Conservation (phyloP, 2,113 vertebrate genomes). For the Ophiodon elongatus region DNA sequence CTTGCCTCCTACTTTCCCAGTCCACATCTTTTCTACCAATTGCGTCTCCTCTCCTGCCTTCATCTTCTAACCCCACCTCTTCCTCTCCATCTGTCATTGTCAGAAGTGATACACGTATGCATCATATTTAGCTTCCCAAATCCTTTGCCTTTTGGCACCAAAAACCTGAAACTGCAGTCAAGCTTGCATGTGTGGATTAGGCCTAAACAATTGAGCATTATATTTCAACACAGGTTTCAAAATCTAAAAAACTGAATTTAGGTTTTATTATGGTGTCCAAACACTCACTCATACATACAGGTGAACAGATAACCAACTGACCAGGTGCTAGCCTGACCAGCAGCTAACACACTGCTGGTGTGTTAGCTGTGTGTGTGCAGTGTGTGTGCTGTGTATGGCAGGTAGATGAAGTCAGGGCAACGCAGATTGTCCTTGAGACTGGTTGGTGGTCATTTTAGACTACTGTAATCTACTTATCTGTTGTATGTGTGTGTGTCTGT, state of each 20-base stretch:
- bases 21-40: background rate
- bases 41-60: background rate
- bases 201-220: background rate
- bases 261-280: background rate
- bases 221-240: background rate
- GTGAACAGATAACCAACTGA: background rate
- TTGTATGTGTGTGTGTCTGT: conserved; percentile 1
- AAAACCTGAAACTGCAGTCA: background rate
- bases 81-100: background rate
- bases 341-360: too few species aligned
- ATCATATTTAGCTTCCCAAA: background rate
- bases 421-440: conserved; percentile 66
- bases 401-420: conserved; percentile 40
- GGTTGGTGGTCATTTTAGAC: conserved; percentile 60
- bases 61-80: conserved; percentile 1
- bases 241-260: background rate
- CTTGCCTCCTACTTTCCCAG: background rate
- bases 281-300: background rate
- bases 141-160: background rate
- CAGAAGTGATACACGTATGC: background rate
- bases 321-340: background rate
- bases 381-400: too few species aligned
- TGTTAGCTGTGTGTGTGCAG: too few species aligned
- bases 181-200: background rate
- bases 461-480: conserved; percentile 81